Evolutionary conservation across 1,140 invertebrate genomes (phyloP).

Genomic region (Oryzaephilus surinamensis): DNA sequence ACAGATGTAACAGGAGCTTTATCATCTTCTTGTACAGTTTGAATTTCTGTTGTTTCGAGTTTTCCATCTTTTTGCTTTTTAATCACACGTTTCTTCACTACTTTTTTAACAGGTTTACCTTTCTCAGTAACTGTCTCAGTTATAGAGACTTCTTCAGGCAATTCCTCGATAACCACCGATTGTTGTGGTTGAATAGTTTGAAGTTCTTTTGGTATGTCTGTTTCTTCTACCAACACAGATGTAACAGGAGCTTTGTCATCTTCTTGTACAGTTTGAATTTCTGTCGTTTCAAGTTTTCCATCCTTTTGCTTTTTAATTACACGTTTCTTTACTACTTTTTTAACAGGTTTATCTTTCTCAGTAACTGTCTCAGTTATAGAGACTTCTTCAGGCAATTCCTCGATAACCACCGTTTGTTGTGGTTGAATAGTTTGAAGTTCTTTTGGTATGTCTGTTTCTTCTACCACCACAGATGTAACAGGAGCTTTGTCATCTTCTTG

Average conservation of each 20-base stretch:
- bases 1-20: too few species aligned
- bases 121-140: constrained; percentile 33
- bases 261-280: constrained; percentile 28
- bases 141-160: constrained; percentile 26
- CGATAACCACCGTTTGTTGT: too few species aligned
- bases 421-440: too few species aligned
- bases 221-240: constrained; percentile 29
- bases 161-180: constrained; percentile 27
- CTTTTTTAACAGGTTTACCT: constrained; percentile 9
- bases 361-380: constrained; percentile 19
- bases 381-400: constrained; percentile 31
- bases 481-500: constrained; percentile 22
- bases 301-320: constrained; percentile 29
- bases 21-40: constrained; percentile 10
- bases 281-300: constrained; percentile 26
- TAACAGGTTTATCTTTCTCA: constrained; percentile 30
- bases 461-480: constrained; percentile 15
- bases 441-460: too few species aligned
- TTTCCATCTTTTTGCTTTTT: constrained; percentile 24
- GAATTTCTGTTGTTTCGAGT: constrained; percentile 29
- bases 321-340: constrained; percentile 33
- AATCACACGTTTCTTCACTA: constrained; percentile 16
- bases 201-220: too few species aligned
- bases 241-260: constrained; percentile 29
- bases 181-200: too few species aligned